Base-by-base conservation (phyloP, 2,888 invertebrate species). In the Cheilosia vernalis region DNA sequence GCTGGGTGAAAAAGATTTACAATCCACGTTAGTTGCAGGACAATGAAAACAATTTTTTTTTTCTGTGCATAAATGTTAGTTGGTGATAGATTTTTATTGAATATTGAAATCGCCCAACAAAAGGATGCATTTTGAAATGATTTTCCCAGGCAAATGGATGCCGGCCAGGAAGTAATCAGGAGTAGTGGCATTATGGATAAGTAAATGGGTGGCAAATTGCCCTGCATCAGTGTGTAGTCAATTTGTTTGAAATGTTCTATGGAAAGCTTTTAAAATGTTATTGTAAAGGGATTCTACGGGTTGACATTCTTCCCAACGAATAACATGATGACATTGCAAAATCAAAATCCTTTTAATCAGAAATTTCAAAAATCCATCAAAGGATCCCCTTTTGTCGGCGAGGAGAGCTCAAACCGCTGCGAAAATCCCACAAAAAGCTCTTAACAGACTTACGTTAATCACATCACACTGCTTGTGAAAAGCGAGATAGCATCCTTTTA, bases 381-480 rank as follows among this genome's bases (percentile, higher is more conserved):
- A 30, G 44, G 19, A 51, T 40, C 30, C 21, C 9, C 13, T 17
- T n/a, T 19, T 10, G 21, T 17, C 2, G n/a, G 5, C 6, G 21
- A 9, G n/a, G 19, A 19, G 2, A 6, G 10, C 21, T 10, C 9
- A 49, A 21, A 49, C 49, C 19, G 55, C 53, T 63, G 27, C 19
- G 53, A 56, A 37, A 56, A 30, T 56, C 51, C 42, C n/a, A 64
- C 44, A 44, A 55, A 58, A 51, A 30, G 47, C 49, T 56, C n/a
- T 63, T 58, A 56, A 82, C 30, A 73, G 61, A 67, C 49, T 78
- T 21, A 55, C 61, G 67, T 73, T 73, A 78, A 83, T 83, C 83
- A 78, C 63, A 69, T 83, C 67, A 78, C 66, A 67, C 37, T 63
- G 67, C 47, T 51, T 15, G 40, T 56, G 47, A 51, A 44, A 27